These are phyloP conservation scores for Microctenopoma lineatum DNA, from an alignment of 2,797 vertebrate genomes.

Conservation along the genomic window DNA sequence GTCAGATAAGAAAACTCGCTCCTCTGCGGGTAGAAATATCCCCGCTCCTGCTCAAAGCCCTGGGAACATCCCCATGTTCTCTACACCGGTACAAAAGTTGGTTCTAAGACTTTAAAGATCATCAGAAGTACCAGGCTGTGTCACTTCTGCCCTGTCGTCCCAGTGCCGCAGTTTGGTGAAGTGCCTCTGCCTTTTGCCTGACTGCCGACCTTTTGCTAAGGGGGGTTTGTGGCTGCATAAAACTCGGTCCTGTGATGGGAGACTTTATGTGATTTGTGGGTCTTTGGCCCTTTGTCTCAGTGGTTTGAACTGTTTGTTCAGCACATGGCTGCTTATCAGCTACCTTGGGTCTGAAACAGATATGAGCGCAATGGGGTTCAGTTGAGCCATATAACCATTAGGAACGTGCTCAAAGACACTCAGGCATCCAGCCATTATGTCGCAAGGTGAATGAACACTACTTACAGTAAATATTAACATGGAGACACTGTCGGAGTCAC, in stretches of 20 bases:
- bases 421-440: constrained; percentile 10
- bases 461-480: neutral
- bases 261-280: constrained; percentile 39
- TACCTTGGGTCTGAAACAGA: constrained; percentile 46
- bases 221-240: constrained; percentile 23
- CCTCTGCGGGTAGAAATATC: constrained; percentile 27
- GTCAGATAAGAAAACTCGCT: constrained; percentile 69
- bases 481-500: neutral
- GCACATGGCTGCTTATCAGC: constrained; percentile 61
- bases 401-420: constrained; percentile 28
- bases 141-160: constrained; percentile 14
- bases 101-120: constrained; percentile 17
- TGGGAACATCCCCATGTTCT: constrained; percentile 8
- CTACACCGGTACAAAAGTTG: neutral
- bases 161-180: constrained; percentile 24
- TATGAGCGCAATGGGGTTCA: constrained; percentile 36
- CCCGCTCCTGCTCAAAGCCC: constrained; percentile 15
- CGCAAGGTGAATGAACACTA: constrained; percentile 7
- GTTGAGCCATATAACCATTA: constrained; percentile 41
- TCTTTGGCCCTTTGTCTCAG: constrained; percentile 36
- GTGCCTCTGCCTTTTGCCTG: constrained; percentile 51
- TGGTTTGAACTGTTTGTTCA: constrained; percentile 42
- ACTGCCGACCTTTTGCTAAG: constrained; percentile 52
- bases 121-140: constrained; percentile 14
- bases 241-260: constrained; percentile 22